These are phyloP conservation scores for Harpagifer antarcticus DNA, from an alignment of 2,797 vertebrate species.

Conservation along the genomic window DNA sequence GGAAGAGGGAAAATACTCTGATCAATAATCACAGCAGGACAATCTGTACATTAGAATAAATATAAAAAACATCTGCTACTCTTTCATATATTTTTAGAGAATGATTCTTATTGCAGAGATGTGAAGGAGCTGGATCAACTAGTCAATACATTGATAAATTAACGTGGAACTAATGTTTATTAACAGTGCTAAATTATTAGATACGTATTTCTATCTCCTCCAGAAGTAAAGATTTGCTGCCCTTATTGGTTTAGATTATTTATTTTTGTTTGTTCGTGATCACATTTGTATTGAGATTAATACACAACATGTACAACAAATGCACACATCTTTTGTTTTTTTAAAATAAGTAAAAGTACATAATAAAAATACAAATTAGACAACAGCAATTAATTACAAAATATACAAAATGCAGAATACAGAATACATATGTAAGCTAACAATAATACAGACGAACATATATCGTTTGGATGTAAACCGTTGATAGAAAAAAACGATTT, in stretches of 20 bases:
- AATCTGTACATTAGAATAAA: background rate
- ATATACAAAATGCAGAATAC: no score
- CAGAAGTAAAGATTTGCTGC: background rate
- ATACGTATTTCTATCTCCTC: background rate
- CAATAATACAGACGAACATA: background rate
- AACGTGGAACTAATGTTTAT: background rate
- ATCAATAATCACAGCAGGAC: slow-evolving; percentile 20
- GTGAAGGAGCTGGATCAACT: background rate
- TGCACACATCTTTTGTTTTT: no score
- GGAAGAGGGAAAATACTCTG: slow-evolving; percentile 45
- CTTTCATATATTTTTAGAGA: background rate
- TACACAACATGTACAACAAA: no score
- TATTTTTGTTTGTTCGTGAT: no score
- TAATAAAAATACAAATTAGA: no score
- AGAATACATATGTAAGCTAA: no score
- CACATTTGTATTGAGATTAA: no score
- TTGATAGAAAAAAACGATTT: background rate
- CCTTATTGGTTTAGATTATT: background rate
- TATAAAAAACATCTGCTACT: background rate
- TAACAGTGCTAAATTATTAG: background rate
- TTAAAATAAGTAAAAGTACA: no score
- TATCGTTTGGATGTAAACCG: background rate
- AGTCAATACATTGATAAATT: background rate
- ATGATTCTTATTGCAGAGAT: background rate
- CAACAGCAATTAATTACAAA: no score